A percentile compares a stretch with the other conserved stretches of the same genome.
Evolutionary conservation across 2,113 vertebrate genomes (phyloP).

Genomic region (Otocyon megalotis): DNA sequence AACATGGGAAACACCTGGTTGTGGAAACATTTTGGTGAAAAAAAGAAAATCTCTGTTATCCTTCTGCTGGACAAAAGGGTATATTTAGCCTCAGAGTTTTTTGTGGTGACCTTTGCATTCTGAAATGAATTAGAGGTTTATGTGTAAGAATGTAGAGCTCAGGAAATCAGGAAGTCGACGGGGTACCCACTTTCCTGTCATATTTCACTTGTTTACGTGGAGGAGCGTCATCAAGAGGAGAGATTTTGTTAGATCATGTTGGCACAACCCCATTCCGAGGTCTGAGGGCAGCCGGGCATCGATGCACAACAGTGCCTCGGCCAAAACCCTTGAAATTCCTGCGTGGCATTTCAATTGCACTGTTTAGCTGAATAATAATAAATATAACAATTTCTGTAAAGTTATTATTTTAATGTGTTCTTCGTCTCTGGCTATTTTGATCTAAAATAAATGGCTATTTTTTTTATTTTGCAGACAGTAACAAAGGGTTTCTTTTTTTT

Average conservation of each 20-base stretch:
- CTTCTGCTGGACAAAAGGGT: conserved; percentile 83
- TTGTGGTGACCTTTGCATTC: conserved; percentile 86
- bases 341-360: accelerated
- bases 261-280: not conserved
- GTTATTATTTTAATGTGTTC: not conserved
- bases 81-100: conserved; percentile 83
- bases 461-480: not conserved
- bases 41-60: conserved; percentile 72
- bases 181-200: conserved; percentile 83
- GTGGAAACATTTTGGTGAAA: conserved; percentile 34
- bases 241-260: not conserved
- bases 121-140: conserved; percentile 88
- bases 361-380: not conserved
- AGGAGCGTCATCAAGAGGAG: conserved; percentile 56
- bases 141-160: conserved; percentile 82
- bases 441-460: not conserved
- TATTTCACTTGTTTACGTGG: conserved; percentile 73
- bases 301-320: accelerated
- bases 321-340: not conserved
- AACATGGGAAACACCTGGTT: conserved; percentile 84
- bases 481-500: not conserved
- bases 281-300: accelerated
- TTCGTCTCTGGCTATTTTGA: not conserved
- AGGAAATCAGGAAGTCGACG: conserved; percentile 85
- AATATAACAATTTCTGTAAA: not conserved